These are phyloP conservation scores for Bothrops alternatus DNA, from an alignment of 2,797 vertebrate species.

Conservation along the genomic window DNA sequence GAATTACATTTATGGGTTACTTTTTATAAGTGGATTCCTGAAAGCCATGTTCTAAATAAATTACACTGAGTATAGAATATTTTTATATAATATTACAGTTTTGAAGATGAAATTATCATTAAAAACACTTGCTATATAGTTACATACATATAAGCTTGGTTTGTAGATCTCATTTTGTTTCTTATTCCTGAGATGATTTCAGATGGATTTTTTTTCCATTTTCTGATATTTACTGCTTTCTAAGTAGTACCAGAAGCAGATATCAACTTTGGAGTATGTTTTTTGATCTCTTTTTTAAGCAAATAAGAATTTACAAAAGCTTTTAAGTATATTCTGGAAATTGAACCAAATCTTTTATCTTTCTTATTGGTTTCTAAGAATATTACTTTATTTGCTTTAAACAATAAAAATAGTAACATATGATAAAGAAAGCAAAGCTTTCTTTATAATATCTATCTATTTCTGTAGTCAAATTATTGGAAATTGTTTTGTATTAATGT, in stretches of 20 bases:
- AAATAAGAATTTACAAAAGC: background rate
- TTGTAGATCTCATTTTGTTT: slow-evolving; percentile 26
- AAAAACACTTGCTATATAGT: slow-evolving; percentile 9
- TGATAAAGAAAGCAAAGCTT: background rate
- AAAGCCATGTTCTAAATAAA: slow-evolving; percentile 2
- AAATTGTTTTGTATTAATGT: background rate
- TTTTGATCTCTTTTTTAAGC: background rate
- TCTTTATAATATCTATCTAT: background rate
- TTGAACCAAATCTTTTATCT: background rate
- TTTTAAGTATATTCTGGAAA: background rate
- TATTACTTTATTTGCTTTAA: background rate
- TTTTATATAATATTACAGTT: slow-evolving; percentile 14
- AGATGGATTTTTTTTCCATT: background rate
- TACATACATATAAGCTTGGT: slow-evolving; percentile 31
- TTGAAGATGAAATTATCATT: slow-evolving; percentile 37
- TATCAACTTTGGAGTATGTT: background rate
- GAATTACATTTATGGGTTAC: slow-evolving; percentile 29
- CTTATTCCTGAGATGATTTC: background rate
- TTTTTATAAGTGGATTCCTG: slow-evolving; percentile 20
- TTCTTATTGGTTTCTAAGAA: background rate
- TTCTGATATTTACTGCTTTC: background rate
- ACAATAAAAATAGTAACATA: background rate
- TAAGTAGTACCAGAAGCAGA: background rate
- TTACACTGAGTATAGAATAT: background rate
- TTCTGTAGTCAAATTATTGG: background rate